Percentiles rank a stretch among this genome's conserved stretches.
Evolutionary conservation across 2,113 vertebrate genomes (phyloP).

Genomic region (cat (Felis catus)): F.catus_Fca126_mat1.0 CM031417.1:89222501-89223000

Average conservation of each 20-base stretch:
- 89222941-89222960: background rate
- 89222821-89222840: background rate
- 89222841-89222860: background rate
- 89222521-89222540: background rate
- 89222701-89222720: background rate
- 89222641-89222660: background rate
- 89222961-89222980: background rate
- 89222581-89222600: background rate
- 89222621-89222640: background rate
- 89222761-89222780: background rate
- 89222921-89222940: background rate
- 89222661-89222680: background rate
- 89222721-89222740: background rate
- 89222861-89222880: slow-evolving; percentile 2
- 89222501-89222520: background rate
- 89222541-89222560: background rate
- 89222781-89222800: background rate
- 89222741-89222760: background rate
- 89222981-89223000: background rate
- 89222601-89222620: background rate
- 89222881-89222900: background rate
- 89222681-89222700: background rate
- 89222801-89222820: background rate
- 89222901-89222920: background rate
- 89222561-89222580: background rate